phyloP scores from a whole-genome alignment of 2,113 vertebrate genomes.

The Chlamydotis undulata region DNA sequence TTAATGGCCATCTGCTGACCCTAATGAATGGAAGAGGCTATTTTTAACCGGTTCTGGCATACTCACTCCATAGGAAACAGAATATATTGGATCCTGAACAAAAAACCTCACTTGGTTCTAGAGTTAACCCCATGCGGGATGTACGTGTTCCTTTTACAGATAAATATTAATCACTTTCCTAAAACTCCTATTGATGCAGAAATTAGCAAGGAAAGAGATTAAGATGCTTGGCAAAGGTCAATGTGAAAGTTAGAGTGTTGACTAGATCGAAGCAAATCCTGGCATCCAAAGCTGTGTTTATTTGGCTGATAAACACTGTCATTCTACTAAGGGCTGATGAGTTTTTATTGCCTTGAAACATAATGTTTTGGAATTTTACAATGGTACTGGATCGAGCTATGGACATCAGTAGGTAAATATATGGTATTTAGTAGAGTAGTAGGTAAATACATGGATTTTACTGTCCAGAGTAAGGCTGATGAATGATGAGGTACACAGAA shows the following conservation, averaged over 20 bases:
- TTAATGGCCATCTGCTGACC: conserved; percentile 67
- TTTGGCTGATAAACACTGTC: neutral
- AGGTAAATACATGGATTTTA: neutral
- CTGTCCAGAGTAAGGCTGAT: neutral
- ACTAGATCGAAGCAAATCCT: neutral
- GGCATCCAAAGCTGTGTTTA: neutral
- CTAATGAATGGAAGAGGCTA: conserved; percentile 66
- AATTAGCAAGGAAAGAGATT: neutral
- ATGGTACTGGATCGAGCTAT: neutral
- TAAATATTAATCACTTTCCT: conserved; percentile 24
- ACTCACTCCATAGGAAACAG: neutral
- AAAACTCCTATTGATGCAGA: neutral
- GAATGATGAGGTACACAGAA: neutral
- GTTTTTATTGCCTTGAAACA: neutral
- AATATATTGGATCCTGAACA: conserved; percentile 18
- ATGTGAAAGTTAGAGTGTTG: neutral
- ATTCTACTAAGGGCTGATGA: neutral
- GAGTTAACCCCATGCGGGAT: neutral
- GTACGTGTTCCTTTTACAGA: neutral
- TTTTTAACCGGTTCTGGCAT: conserved; percentile 60
- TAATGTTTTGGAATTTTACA: neutral
- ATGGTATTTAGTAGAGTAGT: neutral
- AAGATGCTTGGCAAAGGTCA: neutral
- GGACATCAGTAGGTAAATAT: neutral
- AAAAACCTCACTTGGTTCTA: neutral